Evolutionary conservation across 2,797 vertebrate species (phyloP).

Genomic region (Spea hammondii): DNA sequence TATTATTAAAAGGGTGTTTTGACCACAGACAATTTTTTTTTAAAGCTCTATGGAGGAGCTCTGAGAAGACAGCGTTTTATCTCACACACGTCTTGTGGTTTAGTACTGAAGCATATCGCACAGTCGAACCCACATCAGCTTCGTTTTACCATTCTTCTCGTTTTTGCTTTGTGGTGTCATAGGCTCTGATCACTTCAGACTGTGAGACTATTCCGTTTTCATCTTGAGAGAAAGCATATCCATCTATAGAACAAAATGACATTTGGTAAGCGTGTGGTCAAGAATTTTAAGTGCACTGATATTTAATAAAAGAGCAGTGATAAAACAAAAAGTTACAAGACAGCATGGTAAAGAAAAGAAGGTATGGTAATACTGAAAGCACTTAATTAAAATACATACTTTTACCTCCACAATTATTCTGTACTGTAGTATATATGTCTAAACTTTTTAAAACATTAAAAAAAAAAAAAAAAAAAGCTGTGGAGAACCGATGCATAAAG

Average conservation of each 20-base stretch:
- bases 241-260: slow-evolving; percentile 71
- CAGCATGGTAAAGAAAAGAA: too few relatives aligned
- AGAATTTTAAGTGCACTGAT: too few relatives aligned
- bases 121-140: background rate
- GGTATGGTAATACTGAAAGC: too few relatives aligned
- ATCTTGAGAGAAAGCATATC: slow-evolving; percentile 98
- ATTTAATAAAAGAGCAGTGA: too few relatives aligned
- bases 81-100: slow-evolving; percentile 47
- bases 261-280: background rate
- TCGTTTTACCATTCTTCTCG: slow-evolving; percentile 85
- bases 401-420: background rate
- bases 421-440: too few relatives aligned
- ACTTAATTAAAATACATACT: background rate
- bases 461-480: too few relatives aligned
- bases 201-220: slow-evolving; percentile 98
- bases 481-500: too few relatives aligned
- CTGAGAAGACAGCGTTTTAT: slow-evolving; percentile 39
- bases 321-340: too few relatives aligned
- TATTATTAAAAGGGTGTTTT: slow-evolving; percentile 60
- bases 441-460: too few relatives aligned
- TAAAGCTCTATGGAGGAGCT: slow-evolving; percentile 51
- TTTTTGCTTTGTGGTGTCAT: slow-evolving; percentile 96
- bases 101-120: slow-evolving; percentile 41
- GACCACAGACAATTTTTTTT: slow-evolving; percentile 64
- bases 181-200: slow-evolving; percentile 95